Evolutionary conservation across 1,140 invertebrate species (phyloP).

Genomic region (Zophobas atratus): DNA sequence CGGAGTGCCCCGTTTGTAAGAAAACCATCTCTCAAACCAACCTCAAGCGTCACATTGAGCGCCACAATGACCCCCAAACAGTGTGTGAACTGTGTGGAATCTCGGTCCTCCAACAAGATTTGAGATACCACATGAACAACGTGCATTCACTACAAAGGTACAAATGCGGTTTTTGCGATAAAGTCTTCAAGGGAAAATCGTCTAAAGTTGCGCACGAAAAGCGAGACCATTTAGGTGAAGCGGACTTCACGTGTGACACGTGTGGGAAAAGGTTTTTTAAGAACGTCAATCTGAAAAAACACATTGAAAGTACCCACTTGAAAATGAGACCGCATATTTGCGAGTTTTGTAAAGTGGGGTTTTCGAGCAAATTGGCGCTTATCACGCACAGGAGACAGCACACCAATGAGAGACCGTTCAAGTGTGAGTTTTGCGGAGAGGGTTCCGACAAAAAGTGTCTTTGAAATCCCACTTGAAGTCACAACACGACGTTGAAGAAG

Average conservation of each 20-base stretch:
- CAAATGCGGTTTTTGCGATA: constrained; percentile 7
- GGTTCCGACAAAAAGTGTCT: constrained; percentile 9
- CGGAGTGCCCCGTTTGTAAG: no score
- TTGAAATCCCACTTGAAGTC: constrained; percentile 18
- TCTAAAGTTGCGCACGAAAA: background rate
- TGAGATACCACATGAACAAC: background rate
- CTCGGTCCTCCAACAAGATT: background rate
- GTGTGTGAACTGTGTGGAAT: constrained; percentile 5
- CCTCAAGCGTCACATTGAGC: background rate
- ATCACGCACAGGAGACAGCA: constrained; percentile 9
- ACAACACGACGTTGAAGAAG: constrained; percentile 5
- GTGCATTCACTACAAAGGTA: background rate
- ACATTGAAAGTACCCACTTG: background rate
- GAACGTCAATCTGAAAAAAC: background rate
- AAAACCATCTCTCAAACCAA: background rate
- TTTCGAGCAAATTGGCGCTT: background rate
- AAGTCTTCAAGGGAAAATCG: background rate
- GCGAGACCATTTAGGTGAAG: background rate
- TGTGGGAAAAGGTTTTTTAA: constrained; percentile 10
- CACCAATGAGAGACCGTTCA: constrained; percentile 13
- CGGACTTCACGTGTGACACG: background rate
- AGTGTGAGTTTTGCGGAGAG: constrained; percentile 8
- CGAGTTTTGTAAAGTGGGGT: background rate
- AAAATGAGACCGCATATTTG: background rate
- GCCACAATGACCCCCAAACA: background rate